Evolutionary conservation across 2,888 invertebrate genomes (phyloP), one percentile per base, ranked within the genome.

Genomic region (Calephelis perditalis): DNA sequence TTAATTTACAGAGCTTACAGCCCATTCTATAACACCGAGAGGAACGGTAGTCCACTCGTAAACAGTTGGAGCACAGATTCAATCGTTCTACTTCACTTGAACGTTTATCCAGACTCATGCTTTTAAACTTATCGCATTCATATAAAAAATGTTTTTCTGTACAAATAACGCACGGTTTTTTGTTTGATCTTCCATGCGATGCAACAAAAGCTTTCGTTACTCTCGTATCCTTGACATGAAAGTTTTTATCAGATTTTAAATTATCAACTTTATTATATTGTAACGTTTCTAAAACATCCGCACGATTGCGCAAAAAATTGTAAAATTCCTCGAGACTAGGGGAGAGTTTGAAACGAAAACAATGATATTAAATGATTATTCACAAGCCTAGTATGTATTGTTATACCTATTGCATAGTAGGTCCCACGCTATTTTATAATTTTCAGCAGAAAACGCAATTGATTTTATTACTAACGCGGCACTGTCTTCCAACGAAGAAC

Each of bases 221-320:
- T 45, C n/a, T 45, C 7, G n/a, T n/a, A n/a, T 45, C 10, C 7
- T 45, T 45, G 6, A n/a, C 11, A 6, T 46, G 46, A 46, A 12
- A 12, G 7, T 7, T 3, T 8, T 46, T n/a, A 46, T 12, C 7
- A 6, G 7, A 12, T 7, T 3, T 12, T 46, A 12, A 8, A 12
- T 46, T 7, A 7, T 46, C 12, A 12, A 8, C 3, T 46, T 12
- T 10, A n/a, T 6, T n/a, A 45, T 49, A 47, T 36, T 61, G 52
- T 12, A 61, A 9, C 8, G 63, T 65, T 52, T 65, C 63, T 47
- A 63, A 56, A 44, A 65, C 49, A 3, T n/a, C 40, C 37, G 65
- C 63, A 11, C 63, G 58, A 3, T 63, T 44, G 43, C 61, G 60
- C 10, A 65, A 49, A 52, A 65, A 63, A 8, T 37, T 12, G 59